Percentiles rank a stretch among this genome's conserved stretches.
phyloP scores from a whole-genome alignment of 2,888 invertebrate species.

The Drosophila histrio region DNA sequence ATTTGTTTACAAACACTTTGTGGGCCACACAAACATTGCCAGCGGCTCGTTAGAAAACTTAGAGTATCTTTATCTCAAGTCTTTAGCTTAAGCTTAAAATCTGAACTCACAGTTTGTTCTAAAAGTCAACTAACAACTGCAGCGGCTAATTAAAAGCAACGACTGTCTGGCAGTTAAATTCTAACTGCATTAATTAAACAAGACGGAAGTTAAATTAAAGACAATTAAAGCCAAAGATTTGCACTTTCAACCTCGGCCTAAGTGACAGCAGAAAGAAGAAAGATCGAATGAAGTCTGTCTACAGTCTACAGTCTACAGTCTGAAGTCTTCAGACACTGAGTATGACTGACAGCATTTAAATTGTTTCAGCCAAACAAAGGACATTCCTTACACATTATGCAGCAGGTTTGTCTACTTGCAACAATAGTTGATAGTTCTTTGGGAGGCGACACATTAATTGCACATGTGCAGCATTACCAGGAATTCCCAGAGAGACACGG shows the following conservation, averaged over 20 bases:
- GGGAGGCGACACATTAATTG: constrained; percentile 36
- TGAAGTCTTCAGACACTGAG: neutral
- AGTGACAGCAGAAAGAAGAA: constrained; percentile 5
- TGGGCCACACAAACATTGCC: constrained; percentile 38
- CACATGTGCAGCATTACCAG: constrained; percentile 41
- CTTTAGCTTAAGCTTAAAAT: constrained; percentile 35
- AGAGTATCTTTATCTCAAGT: constrained; percentile 13
- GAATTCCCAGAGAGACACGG: constrained; percentile 61
- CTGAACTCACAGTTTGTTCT: constrained; percentile 39
- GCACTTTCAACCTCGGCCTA: constrained; percentile 47
- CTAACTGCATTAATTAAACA: constrained; percentile 59
- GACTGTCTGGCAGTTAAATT: constrained; percentile 52
- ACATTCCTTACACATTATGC: neutral
- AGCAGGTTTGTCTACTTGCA: constrained; percentile 7
- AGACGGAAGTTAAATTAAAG: constrained; percentile 76
- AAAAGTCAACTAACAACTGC: constrained; percentile 1
- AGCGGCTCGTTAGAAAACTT: constrained; percentile 31
- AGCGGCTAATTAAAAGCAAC: constrained; percentile 40
- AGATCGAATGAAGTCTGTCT: neutral
- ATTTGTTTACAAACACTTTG: constrained; percentile 52
- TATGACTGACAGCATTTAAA: constrained; percentile 46
- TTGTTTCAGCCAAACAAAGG: constrained; percentile 41
- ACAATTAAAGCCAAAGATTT: constrained; percentile 68
- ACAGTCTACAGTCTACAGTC: constrained; percentile 6
- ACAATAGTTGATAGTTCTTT: constrained; percentile 10